phyloP scores from a whole-genome alignment of 1,140 invertebrate genomes.

The Bombus balteatus region DNA sequence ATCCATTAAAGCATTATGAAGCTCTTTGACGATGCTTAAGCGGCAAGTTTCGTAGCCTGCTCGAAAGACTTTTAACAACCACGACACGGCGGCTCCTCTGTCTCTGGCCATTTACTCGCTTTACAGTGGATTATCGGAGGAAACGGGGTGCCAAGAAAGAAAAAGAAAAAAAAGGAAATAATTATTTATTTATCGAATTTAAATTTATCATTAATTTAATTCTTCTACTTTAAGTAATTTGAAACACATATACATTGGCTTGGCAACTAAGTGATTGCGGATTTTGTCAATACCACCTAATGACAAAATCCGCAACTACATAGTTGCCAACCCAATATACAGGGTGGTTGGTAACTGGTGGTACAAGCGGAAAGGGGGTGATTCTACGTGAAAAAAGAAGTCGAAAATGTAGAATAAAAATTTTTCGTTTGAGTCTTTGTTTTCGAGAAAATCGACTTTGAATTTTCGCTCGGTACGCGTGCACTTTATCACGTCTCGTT shows the following conservation, averaged over 20 bases:
- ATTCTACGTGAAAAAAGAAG: no score
- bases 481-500: no score
- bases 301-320: no score
- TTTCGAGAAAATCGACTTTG: no score
- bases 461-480: no score
- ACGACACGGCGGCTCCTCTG: slow-evolving; percentile 6
- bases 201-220: neutral
- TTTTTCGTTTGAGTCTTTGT: no score
- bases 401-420: no score
- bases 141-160: neutral
- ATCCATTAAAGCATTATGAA: slow-evolving; percentile 51
- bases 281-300: no score
- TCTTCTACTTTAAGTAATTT: neutral
- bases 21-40: slow-evolving; percentile 31
- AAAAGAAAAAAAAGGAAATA: neutral
- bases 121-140: slow-evolving; percentile 3
- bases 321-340: no score
- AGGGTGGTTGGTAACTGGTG: no score
- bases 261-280: no score
- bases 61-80: slow-evolving; percentile 35
- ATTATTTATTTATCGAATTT: neutral
- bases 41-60: slow-evolving; percentile 25
- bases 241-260: neutral
- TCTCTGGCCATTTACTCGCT: neutral
- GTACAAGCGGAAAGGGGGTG: no score